Evolutionary conservation across 2,797 vertebrate species (phyloP).

Genomic region (Psittacula derbiana): DNA sequence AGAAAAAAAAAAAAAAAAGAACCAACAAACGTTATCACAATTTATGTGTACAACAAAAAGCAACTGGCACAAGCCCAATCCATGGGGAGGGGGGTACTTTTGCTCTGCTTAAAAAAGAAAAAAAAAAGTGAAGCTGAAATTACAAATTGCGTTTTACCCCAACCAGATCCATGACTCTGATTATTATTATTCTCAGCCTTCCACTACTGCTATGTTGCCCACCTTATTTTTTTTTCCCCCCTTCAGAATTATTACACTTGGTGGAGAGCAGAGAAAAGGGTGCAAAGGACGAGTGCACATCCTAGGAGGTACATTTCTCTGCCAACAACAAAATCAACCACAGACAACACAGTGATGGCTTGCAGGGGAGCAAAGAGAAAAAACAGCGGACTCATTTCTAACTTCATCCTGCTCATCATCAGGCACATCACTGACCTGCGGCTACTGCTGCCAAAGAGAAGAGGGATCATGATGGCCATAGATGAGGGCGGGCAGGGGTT

Average conservation of each 20-base stretch:
- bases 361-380: slow-evolving; percentile 72
- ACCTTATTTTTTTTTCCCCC: not conserved
- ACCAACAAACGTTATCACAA: slow-evolving; percentile 38
- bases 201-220: slow-evolving; percentile 75
- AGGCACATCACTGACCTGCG: slow-evolving; percentile 64
- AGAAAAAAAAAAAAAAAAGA: not conserved
- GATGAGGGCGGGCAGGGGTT: not conserved
- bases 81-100: slow-evolving; percentile 61
- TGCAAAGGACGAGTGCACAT: slow-evolving; percentile 69
- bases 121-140: slow-evolving; percentile 69
- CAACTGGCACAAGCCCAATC: slow-evolving; percentile 73
- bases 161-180: slow-evolving; percentile 78
- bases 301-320: slow-evolving; percentile 73
- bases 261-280: slow-evolving; percentile 76
- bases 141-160: slow-evolving; percentile 70
- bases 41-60: slow-evolving; percentile 74
- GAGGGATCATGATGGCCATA: slow-evolving; percentile 73
- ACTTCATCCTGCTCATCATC: slow-evolving; percentile 70
- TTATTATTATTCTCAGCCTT: slow-evolving; percentile 73
- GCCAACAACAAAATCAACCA: slow-evolving; percentile 74
- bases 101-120: slow-evolving; percentile 51
- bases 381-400: slow-evolving; percentile 74
- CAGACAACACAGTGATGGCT: slow-evolving; percentile 74
- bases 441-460: slow-evolving; percentile 68
- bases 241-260: slow-evolving; percentile 67